A percentile compares a stretch with the other conserved stretches of the same genome.
phyloP scores from a whole-genome alignment of 2,113 vertebrate genomes.

The Heteronetta atricapilla region DNA sequence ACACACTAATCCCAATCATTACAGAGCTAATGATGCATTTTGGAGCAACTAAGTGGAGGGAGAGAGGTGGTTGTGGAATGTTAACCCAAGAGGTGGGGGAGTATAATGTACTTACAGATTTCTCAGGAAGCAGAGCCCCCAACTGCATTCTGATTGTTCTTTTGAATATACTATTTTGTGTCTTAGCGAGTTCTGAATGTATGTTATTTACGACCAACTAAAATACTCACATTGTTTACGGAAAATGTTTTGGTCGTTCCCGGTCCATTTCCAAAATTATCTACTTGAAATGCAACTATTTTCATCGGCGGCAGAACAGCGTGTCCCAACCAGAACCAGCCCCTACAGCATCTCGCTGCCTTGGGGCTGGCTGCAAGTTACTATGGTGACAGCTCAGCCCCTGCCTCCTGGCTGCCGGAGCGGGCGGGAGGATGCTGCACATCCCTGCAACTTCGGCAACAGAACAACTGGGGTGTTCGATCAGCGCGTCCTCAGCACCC shows the following conservation, averaged over 20 bases:
- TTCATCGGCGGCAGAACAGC: constrained; percentile 36
- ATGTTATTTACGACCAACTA: background rate
- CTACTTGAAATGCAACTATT: constrained; percentile 65
- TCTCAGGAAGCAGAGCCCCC: constrained; percentile 20
- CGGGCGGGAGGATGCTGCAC: constrained; percentile 71
- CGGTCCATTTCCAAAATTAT: constrained; percentile 9
- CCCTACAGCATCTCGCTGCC: constrained; percentile 59
- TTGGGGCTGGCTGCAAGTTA: constrained; percentile 73
- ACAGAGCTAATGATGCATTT: constrained; percentile 57
- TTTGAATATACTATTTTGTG: background rate
- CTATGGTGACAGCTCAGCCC: constrained; percentile 86
- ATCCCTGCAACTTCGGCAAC: constrained; percentile 51
- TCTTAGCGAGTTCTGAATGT: background rate
- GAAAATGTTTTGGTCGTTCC: constrained; percentile 16
- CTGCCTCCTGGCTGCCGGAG: constrained; percentile 74
- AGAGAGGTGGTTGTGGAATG: constrained; percentile 60
- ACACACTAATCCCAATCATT: constrained; percentile 60
- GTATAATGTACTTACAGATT: constrained; percentile 50
- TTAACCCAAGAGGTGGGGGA: constrained; percentile 41
- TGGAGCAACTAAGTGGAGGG: constrained; percentile 29
- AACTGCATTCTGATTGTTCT: constrained; percentile 37
- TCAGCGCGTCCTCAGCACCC: background rate
- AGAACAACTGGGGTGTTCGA: background rate
- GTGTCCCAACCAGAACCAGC: constrained; percentile 55
- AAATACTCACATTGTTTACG: constrained; percentile 42